These are phyloP conservation scores for Probaryconus sp. DNA, from an alignment of 1,140 invertebrate genomes.

Conservation along the genomic window DNA sequence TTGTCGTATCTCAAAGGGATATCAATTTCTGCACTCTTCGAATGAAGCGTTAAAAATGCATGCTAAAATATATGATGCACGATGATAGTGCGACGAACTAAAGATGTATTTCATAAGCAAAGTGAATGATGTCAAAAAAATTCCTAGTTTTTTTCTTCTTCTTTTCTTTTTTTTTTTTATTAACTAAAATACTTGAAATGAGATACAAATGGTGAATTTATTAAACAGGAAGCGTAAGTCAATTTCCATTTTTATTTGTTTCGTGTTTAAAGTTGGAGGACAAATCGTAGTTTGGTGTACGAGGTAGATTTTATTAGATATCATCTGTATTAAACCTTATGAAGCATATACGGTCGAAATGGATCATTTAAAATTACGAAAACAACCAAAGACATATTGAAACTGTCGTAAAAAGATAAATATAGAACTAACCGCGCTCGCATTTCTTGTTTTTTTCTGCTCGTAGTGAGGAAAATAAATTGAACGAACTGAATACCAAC, in stretches of 20 bases:
- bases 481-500: too few species aligned
- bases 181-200: constrained; percentile 25
- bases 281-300: constrained; percentile 22
- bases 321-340: constrained; percentile 9
- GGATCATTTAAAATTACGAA: constrained; percentile 21
- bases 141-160: too few species aligned
- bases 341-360: constrained; percentile 21
- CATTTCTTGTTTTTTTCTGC: too few species aligned
- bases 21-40: neutral
- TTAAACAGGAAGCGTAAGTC: too few species aligned
- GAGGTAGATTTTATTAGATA: constrained; percentile 23
- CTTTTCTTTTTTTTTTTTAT: constrained; percentile 24
- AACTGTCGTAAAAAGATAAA: constrained; percentile 8
- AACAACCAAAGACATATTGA: constrained; percentile 17
- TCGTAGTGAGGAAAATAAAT: too few species aligned
- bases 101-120: neutral
- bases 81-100: neutral
- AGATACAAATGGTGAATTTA: too few species aligned
- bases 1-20: neutral
- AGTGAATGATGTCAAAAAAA: neutral
- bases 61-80: neutral
- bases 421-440: too few species aligned
- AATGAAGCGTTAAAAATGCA: constrained; percentile 7
- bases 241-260: constrained; percentile 11
- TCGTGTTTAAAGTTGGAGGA: constrained; percentile 9